Evolutionary conservation across 2,113 vertebrate genomes (phyloP).

Genomic region (Myotis brandtii): DNA sequence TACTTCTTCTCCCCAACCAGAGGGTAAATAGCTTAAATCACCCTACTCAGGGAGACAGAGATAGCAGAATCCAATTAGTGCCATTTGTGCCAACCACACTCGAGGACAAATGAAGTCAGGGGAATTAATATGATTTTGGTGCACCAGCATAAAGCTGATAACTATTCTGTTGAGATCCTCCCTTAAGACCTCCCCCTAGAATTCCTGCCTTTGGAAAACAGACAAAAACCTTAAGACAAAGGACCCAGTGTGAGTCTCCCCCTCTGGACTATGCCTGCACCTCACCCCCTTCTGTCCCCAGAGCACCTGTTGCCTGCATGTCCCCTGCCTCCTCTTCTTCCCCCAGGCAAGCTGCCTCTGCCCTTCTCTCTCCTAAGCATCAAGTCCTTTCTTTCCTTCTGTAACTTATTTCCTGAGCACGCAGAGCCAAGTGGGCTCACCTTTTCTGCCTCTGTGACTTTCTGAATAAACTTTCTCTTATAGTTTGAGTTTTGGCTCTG

Average conservation of each 20-base stretch:
- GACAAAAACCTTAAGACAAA: neutral
- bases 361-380: neutral
- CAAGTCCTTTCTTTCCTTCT: neutral
- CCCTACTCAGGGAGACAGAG: too few species aligned
- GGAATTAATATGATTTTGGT: neutral
- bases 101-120: neutral
- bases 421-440: neutral
- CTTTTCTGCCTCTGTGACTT: neutral
- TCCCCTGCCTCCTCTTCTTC: too few species aligned
- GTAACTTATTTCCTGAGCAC: too few species aligned
- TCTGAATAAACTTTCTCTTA: neutral
- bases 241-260: neutral
- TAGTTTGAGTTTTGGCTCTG: neutral
- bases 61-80: neutral
- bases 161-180: neutral
- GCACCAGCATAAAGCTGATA: neutral
- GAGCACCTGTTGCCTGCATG: too few species aligned
- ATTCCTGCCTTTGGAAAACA: neutral
- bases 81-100: neutral
- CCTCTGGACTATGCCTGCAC: neutral
- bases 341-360: neutral
- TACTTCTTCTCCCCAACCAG: too few species aligned
- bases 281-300: too few species aligned
- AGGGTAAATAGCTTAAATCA: too few species aligned
- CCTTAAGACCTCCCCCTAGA: too few species aligned